Evolutionary conservation across 2,113 vertebrate genomes (phyloP).

Genomic region (Galemys pyrenaicus): DNA sequence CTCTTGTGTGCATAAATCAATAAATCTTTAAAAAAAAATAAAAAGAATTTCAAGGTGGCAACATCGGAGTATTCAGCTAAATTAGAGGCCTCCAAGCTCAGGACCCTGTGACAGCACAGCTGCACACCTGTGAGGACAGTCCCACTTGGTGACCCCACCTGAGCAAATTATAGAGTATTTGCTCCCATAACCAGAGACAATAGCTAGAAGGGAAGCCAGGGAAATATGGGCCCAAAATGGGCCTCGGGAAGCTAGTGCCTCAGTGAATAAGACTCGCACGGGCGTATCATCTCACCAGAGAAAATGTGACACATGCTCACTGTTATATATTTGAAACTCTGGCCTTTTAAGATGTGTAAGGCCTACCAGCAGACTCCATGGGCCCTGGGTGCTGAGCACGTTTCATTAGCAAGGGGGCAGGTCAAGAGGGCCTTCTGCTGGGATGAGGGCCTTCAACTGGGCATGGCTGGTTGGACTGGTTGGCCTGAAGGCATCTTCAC

Average conservation of each 20-base stretch:
- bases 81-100: accelerated
- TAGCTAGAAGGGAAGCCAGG: neutral
- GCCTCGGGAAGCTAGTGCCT: neutral
- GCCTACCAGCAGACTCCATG: neutral
- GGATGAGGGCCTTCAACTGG: neutral
- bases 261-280: neutral
- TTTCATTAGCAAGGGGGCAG: neutral
- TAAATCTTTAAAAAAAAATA: no score
- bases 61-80: neutral
- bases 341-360: neutral
- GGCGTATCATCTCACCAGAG: neutral
- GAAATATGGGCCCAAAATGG: neutral
- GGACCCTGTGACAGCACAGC: accelerated
- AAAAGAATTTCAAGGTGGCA: neutral
- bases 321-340: neutral
- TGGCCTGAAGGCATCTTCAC: neutral
- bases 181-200: neutral
- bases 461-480: neutral
- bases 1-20: no score
- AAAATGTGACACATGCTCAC: neutral
- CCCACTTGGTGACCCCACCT: neutral
- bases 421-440: neutral
- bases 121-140: neutral
- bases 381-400: neutral
- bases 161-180: neutral